Base-by-base conservation (phyloP, 2,888 invertebrate genomes). In the Arrhopalites spinosus region DNA sequence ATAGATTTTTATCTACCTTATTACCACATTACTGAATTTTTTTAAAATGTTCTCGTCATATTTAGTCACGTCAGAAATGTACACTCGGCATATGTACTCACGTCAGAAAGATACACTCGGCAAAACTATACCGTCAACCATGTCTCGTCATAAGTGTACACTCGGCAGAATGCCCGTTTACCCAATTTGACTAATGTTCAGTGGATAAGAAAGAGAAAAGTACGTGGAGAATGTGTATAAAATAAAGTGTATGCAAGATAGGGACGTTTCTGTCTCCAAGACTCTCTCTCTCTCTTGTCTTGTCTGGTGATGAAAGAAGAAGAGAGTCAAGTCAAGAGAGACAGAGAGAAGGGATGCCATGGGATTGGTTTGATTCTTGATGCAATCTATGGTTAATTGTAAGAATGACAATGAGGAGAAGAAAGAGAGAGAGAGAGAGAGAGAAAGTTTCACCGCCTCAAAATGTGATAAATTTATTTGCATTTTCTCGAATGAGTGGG, bases 381-480 rank as follows among this genome's bases (percentile, higher is more conserved):
- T 73, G 66, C 66, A 66, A 73, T 73, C 66, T 66, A 53, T 67
- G 68, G 61, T 74, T 74, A 74, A 74, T 76, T 73, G 73, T 67
- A 47, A 68, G 73, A 53, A 76, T 76, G 68, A 67, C 73, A 73
- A 73, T 68, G 73, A 76, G 74, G 61, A 73, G 45, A 43, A 25
- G 30, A 47, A 47, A 29, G 63, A 73, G 59, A 72, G 63, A 50
- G 27, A 69, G 50, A 69, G 59, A 23, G 11, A 29, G 73, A 64
- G 64, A 73, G 73, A 73, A 74, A 74, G 68, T 74, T 69, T 68
- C 68, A 71, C 71, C 59, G 69, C 56, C 68, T 74, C 68, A 74
- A 74, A 69, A 74, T 69, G 74, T 74, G 74, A 74, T 74, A 74
- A 74, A 74, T 74, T 68, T 74, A 74, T 74, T 74, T 74, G 74